phyloP scores from a whole-genome alignment of 1,140 invertebrate genomes.

The Whitmania pigra region DNA sequence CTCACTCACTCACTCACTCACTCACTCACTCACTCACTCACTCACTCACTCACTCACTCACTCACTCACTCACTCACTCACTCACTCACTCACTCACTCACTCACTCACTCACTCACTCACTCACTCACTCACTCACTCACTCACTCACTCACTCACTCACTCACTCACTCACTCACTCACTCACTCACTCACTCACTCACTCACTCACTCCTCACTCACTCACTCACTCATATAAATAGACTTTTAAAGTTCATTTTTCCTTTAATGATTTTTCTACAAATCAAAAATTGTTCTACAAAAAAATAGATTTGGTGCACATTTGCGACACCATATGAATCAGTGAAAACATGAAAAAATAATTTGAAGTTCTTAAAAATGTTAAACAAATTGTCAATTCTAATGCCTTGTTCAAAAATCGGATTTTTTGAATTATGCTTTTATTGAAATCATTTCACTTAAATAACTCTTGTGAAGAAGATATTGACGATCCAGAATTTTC shows the following conservation, averaged over 20 bases:
- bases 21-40: constrained; percentile 19
- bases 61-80: constrained; percentile 19
- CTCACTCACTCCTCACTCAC: constrained; percentile 26
- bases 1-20: constrained; percentile 20
- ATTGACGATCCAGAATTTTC: no score
- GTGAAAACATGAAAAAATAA: no score
- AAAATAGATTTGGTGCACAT: no score
- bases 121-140: constrained; percentile 21
- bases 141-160: constrained; percentile 25
- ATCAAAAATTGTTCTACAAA: no score
- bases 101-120: constrained; percentile 19
- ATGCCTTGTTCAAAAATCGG: no score
- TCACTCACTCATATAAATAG: constrained; percentile 26
- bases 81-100: constrained; percentile 21
- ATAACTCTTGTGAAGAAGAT: no score
- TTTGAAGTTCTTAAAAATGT: no score
- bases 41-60: constrained; percentile 19
- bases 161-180: constrained; percentile 27
- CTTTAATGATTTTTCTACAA: no score
- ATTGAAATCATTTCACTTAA: no score
- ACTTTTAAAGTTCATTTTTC: constrained; percentile 20
- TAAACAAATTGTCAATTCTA: no score
- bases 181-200: constrained; percentile 27
- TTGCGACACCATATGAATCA: no score
- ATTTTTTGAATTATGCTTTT: no score